phyloP scores from a whole-genome alignment of 2,797 vertebrate species.

The Micrastur ruficollis region DNA sequence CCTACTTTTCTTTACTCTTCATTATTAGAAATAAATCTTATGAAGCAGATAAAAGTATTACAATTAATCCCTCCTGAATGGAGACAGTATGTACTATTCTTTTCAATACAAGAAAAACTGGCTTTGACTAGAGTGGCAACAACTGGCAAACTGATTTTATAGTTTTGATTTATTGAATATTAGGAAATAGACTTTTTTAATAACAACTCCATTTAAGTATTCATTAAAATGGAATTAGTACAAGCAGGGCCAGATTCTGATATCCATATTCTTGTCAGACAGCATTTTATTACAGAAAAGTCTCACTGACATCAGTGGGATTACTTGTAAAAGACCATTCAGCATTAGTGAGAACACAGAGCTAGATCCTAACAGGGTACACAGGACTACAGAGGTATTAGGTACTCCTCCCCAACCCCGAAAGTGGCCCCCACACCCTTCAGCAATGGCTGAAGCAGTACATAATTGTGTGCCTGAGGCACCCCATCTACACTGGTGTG shows the following conservation, averaged over 20 bases:
- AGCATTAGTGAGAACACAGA: neutral
- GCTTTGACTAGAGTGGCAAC: slow-evolving; percentile 50
- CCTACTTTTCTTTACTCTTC: slow-evolving; percentile 22
- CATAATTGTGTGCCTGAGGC: neutral
- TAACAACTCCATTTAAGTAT: slow-evolving; percentile 57
- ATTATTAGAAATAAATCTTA: slow-evolving; percentile 58
- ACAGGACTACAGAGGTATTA: neutral
- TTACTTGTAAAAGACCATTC: slow-evolving; percentile 37
- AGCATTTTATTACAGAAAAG: slow-evolving; percentile 53
- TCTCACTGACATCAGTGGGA: slow-evolving; percentile 55
- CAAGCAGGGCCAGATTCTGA: slow-evolving; percentile 52
- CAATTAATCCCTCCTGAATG: slow-evolving; percentile 43
- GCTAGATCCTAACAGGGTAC: neutral
- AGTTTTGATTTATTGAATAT: slow-evolving; percentile 67
- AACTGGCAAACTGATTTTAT: slow-evolving; percentile 50
- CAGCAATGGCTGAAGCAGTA: neutral
- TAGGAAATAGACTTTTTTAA: slow-evolving; percentile 63
- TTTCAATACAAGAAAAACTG: slow-evolving; percentile 18
- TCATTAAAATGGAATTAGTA: slow-evolving; percentile 69
- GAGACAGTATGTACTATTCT: slow-evolving; percentile 2
- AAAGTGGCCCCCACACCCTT: neutral
- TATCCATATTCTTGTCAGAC: slow-evolving; percentile 61
- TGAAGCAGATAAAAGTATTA: slow-evolving; percentile 39
- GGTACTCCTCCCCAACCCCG: neutral
- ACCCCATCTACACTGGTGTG: neutral